Evolutionary conservation across 2,797 vertebrate species (phyloP).

Genomic region (Melanotaenia boesemani): DNA sequence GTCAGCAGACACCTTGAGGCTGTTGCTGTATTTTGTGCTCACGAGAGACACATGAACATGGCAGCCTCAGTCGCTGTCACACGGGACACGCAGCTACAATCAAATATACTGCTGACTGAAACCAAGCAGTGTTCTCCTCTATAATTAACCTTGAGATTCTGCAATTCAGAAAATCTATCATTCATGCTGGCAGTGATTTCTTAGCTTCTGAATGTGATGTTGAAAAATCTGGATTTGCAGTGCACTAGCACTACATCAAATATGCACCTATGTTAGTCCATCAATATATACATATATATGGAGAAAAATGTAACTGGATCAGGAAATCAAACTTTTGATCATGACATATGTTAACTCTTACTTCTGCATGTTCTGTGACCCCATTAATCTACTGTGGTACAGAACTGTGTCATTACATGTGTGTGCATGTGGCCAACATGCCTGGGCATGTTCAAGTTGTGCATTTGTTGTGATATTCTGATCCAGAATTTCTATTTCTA

Average conservation of each 20-base stretch:
- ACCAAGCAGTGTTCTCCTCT: conserved; percentile 6
- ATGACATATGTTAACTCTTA: too few species aligned
- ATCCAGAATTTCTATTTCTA: conserved; percentile 75
- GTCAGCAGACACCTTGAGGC: conserved; percentile 67
- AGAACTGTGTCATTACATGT: conserved; percentile 1
- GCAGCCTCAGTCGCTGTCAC: conserved; percentile 9
- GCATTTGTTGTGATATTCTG: conserved; percentile 26
- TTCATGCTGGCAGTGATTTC: not conserved
- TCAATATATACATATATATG: too few species aligned
- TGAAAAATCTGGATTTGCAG: too few species aligned
- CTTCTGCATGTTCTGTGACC: conserved; percentile 4
- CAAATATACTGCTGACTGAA: conserved; percentile 18
- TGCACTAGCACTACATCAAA: not conserved
- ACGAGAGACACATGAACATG: conserved; percentile 10
- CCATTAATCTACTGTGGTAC: not conserved
- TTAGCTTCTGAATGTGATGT: too few species aligned
- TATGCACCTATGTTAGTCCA: not conserved
- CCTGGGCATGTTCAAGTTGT: not conserved
- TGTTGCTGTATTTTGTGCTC: conserved; percentile 20
- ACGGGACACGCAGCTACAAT: conserved; percentile 15
- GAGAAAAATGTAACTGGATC: too few species aligned
- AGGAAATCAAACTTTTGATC: too few species aligned
- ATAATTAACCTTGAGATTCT: conserved; percentile 6
- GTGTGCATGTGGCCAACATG: conserved; percentile 17
- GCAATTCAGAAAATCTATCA: not conserved